Conservation (phyloP, 2,797 vertebrate species). For the Chrosomus eos region DNA sequence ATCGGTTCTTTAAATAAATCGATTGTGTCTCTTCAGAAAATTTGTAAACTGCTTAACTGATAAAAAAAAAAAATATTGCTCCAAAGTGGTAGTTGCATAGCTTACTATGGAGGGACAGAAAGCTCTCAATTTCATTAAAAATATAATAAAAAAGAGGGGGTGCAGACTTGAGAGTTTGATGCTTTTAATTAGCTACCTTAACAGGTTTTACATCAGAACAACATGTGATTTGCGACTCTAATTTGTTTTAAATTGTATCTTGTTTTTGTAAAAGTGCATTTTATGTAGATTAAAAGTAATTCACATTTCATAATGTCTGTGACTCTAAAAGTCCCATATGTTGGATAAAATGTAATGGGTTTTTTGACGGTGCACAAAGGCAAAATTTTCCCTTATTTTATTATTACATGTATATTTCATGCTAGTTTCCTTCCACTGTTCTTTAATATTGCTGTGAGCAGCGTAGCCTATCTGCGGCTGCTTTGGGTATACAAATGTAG, state of each 20-base stretch:
- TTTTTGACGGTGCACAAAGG: not conserved
- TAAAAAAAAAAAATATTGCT: no score
- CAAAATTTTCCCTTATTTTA: not conserved
- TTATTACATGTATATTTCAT: slow-evolving; percentile 17
- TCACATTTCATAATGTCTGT: not conserved
- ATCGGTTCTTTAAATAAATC: no score
- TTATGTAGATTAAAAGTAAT: not conserved
- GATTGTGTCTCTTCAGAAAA: no score
- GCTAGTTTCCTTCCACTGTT: not conserved
- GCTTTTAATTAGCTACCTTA: no score
- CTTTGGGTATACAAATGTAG: slow-evolving; percentile 23
- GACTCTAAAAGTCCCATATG: not conserved
- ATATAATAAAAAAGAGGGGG: not conserved
- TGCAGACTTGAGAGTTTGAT: no score
- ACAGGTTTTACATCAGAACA: not conserved
- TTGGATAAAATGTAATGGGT: not conserved
- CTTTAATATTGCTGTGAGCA: slow-evolving; percentile 2
- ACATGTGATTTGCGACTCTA: not conserved
- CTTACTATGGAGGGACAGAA: no score
- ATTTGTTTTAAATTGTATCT: not conserved
- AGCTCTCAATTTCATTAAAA: no score
- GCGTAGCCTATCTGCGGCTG: not conserved
- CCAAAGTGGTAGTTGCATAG: no score
- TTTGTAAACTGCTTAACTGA: no score
- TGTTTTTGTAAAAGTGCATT: not conserved